Conservation (phyloP, 2,113 vertebrate genomes). For the Oenanthe melanoleuca region DNA sequence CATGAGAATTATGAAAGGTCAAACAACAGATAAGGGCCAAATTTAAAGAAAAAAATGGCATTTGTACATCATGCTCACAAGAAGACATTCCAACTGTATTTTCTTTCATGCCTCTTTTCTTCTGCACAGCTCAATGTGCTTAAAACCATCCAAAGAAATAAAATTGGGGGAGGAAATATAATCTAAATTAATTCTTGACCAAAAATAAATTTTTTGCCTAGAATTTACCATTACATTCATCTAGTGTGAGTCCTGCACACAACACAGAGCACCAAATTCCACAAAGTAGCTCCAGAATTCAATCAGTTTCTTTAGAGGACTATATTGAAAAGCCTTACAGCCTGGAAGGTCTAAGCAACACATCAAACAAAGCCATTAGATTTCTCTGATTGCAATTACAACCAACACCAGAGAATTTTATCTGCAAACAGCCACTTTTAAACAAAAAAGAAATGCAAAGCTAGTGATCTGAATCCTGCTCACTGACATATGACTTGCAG, state of each 20-base stretch:
- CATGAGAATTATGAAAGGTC: background rate
- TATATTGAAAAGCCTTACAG: background rate
- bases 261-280: background rate
- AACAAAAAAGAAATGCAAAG: conserved; percentile 13
- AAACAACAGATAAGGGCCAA: background rate
- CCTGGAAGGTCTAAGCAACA: background rate
- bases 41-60: background rate
- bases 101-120: background rate
- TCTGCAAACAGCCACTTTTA: conserved; percentile 17
- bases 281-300: background rate
- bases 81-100: background rate
- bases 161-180: rapidly evolving
- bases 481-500: conserved; percentile 28
- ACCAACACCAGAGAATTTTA: background rate
- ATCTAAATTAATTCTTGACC: background rate
- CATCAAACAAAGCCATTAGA: background rate
- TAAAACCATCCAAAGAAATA: background rate
- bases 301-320: background rate
- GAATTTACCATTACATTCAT: background rate
- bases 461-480: conserved; percentile 7
- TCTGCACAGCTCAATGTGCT: background rate
- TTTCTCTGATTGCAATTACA: conserved; percentile 2
- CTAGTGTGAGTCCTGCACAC: background rate
- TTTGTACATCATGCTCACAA: background rate
- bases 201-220: background rate